phyloP scores from a whole-genome alignment of 2,113 vertebrate species.

The Notarius lentiginosus region DNA sequence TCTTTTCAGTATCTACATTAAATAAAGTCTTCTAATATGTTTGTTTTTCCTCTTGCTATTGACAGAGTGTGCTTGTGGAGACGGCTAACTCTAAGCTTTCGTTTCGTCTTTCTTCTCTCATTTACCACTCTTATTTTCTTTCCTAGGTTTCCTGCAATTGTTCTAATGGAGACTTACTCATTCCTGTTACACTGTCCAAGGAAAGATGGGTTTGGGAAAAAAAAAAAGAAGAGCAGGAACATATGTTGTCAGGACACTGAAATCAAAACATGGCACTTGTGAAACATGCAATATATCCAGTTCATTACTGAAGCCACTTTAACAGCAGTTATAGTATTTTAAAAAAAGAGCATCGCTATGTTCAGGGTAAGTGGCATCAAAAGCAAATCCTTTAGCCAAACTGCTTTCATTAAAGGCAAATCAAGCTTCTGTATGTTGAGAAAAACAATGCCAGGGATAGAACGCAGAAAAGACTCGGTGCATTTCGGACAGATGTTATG shows the following conservation, averaged over 20 bases:
- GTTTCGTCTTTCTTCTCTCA: conserved; percentile 1
- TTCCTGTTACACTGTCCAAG: conserved; percentile 67
- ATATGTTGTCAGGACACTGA: conserved; percentile 27
- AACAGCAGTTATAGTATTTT: conserved; percentile 56
- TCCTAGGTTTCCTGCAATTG: conserved; percentile 77
- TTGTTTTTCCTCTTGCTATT: conserved; percentile 64
- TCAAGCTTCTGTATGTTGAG: conserved; percentile 61
- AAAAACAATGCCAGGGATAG: conserved; percentile 67
- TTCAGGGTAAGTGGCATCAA: conserved; percentile 44
- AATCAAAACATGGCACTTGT: conserved; percentile 61
- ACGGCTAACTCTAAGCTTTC: conserved; percentile 66
- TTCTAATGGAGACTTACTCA: conserved; percentile 73
- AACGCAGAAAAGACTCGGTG: conserved; percentile 46
- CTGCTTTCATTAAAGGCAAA: conserved; percentile 66
- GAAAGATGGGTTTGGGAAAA: conserved; percentile 70
- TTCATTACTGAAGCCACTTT: conserved; percentile 53
- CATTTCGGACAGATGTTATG: conserved; percentile 65
- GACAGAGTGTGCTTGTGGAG: conserved; percentile 53
- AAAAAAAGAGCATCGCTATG: conserved; percentile 59
- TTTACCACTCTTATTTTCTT: conserved; percentile 65
- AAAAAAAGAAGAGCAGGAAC: conserved; percentile 53
- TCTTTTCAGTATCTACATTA: conserved; percentile 48
- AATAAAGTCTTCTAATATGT: conserved; percentile 43
- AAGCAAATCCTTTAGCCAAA: conserved; percentile 58
- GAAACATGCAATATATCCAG: conserved; percentile 11